Conservation (phyloP, 2,888 invertebrate genomes). For the Ormyrus rosae region DNA sequence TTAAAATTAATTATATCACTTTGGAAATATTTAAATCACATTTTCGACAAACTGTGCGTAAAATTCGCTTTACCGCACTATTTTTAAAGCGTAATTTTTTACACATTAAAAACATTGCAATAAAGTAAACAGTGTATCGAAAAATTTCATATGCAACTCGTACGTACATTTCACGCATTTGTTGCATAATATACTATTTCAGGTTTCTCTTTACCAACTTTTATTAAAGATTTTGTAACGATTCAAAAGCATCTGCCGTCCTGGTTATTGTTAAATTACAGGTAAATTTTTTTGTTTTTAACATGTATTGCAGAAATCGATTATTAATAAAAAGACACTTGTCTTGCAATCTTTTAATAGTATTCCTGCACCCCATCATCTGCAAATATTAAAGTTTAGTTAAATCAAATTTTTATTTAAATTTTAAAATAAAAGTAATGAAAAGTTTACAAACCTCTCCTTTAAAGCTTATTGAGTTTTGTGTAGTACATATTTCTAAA, state of each 20-base stretch:
- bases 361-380: conserved; percentile 52
- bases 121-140: background rate
- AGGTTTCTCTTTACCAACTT: background rate
- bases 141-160: background rate
- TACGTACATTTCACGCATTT: background rate
- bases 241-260: background rate
- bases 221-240: background rate
- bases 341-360: conserved; percentile 5
- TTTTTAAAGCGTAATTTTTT: background rate
- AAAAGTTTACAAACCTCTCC: conserved; percentile 52
- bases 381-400: conserved; percentile 19
- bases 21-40: too few species aligned
- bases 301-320: background rate
- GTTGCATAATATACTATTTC: background rate
- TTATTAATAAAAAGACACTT: conserved; percentile 33
- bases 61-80: too few species aligned
- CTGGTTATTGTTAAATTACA: conserved; percentile 20
- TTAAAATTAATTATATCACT: too few species aligned
- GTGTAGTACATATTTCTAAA: conserved; percentile 57
- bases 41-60: too few species aligned
- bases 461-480: conserved; percentile 41
- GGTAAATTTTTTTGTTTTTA: conserved; percentile 23
- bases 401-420: conserved; percentile 10
- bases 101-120: background rate
- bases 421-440: background rate